A percentile compares a stretch with the other conserved stretches of the same genome.
These are phyloP conservation scores for Melitaea cinxia DNA, from an alignment of 1,140 invertebrate species.

Conservation along the genomic window DNA sequence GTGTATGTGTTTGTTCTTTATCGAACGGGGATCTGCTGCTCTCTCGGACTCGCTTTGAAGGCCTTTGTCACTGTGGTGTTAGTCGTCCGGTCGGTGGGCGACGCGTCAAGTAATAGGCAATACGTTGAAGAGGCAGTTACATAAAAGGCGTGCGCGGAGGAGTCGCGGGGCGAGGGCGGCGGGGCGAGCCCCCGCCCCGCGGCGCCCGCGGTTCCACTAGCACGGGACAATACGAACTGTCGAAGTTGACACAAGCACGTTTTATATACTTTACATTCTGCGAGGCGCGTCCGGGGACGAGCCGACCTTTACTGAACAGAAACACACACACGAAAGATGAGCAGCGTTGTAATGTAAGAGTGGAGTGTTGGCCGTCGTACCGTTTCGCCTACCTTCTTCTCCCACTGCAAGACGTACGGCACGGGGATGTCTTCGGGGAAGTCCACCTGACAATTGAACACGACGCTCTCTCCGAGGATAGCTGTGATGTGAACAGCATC, in stretches of 20 bases:
- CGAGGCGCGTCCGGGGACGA: slow-evolving; percentile 68
- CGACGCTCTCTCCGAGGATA: slow-evolving; percentile 96
- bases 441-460: slow-evolving; percentile 98
- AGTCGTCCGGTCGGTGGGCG: slow-evolving; percentile 59
- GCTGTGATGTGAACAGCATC: slow-evolving; percentile 97
- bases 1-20: slow-evolving; percentile 74
- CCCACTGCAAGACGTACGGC: slow-evolving; percentile 98
- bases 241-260: slow-evolving; percentile 59
- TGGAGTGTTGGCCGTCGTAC: slow-evolving; percentile 91
- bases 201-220: slow-evolving; percentile 65
- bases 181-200: slow-evolving; percentile 56
- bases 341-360: slow-evolving; percentile 83
- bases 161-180: slow-evolving; percentile 49
- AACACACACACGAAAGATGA: slow-evolving; percentile 79
- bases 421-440: slow-evolving; percentile 96
- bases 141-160: slow-evolving; percentile 71
- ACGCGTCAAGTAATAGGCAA: slow-evolving; percentile 58
- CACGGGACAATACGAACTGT: slow-evolving; percentile 65
- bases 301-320: slow-evolving; percentile 79
- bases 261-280: slow-evolving; percentile 75
- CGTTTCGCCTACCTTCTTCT: slow-evolving; percentile 98
- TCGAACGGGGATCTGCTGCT: slow-evolving; percentile 82
- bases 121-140: slow-evolving; percentile 72
- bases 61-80: slow-evolving; percentile 81
- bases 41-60: slow-evolving; percentile 81